phyloP scores from a whole-genome alignment of 2,888 invertebrate genomes.

The Drosophila kuntzei region DNA sequence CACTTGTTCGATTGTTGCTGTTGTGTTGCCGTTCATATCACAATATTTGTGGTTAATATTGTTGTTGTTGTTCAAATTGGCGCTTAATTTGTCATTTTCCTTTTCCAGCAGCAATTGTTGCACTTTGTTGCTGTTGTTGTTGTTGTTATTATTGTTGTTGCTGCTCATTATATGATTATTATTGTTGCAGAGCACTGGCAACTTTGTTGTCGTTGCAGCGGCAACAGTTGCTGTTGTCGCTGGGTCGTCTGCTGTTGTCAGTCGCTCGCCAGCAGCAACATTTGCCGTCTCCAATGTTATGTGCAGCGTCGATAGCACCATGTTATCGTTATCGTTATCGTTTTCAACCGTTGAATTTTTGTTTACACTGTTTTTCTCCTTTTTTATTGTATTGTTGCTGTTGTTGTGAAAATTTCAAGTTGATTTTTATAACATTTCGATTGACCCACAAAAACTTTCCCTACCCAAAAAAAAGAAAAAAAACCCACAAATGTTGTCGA shows the following conservation, averaged over 20 bases:
- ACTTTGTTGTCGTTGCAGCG: slow-evolving; percentile 8
- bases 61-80: slow-evolving; percentile 41
- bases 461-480: neutral
- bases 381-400: slow-evolving; percentile 15
- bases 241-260: slow-evolving; percentile 17
- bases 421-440: slow-evolving; percentile 3
- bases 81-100: slow-evolving; percentile 48
- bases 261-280: slow-evolving; percentile 40
- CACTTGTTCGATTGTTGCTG: slow-evolving; percentile 16
- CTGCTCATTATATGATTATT: slow-evolving; percentile 13
- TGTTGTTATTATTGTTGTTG: slow-evolving; percentile 33
- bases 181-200: slow-evolving; percentile 46
- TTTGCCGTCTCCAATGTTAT: slow-evolving; percentile 75
- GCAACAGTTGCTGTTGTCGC: slow-evolving; percentile 16
- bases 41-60: slow-evolving; percentile 50
- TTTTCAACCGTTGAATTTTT: neutral
- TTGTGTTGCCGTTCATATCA: slow-evolving; percentile 66
- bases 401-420: slow-evolving; percentile 7
- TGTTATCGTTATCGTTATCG: slow-evolving; percentile 52
- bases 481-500: slow-evolving; percentile 7
- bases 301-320: slow-evolving; percentile 83
- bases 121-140: slow-evolving; percentile 25
- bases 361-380: neutral
- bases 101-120: slow-evolving; percentile 41
- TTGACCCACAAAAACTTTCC: slow-evolving; percentile 1